Conservation (phyloP, 2,113 vertebrate species). For the Probosciger aterrimus region DNA sequence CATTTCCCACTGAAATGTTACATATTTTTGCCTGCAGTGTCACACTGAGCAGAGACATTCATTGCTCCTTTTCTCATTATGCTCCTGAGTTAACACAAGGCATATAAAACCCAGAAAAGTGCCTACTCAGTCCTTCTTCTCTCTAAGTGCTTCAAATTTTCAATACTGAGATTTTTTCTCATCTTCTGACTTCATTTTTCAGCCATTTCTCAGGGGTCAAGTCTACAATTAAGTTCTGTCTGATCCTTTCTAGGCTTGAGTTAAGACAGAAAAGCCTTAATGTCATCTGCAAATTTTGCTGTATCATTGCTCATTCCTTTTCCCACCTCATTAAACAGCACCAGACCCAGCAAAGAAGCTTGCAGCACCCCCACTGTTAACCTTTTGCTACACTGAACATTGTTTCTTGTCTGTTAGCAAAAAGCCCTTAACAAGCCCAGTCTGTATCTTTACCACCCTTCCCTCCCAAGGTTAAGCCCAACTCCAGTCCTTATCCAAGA, state of each 20-base stretch:
- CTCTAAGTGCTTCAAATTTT: background rate
- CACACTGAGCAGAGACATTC: background rate
- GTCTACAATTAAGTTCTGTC: background rate
- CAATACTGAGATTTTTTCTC: background rate
- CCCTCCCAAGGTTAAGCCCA: background rate
- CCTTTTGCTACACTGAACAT: background rate
- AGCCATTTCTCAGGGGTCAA: background rate
- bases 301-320: slow-evolving; percentile 15
- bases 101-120: background rate
- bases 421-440: background rate
- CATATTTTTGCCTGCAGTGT: background rate
- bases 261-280: background rate
- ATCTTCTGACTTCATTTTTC: background rate
- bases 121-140: background rate
- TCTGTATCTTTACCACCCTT: background rate
- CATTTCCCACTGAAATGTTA: background rate
- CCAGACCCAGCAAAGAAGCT: background rate
- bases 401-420: background rate
- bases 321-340: slow-evolving; percentile 32
- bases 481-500: background rate
- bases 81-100: accelerated
- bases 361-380: slow-evolving; percentile 8
- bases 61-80: background rate
- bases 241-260: background rate
- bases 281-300: slow-evolving; percentile 41